phyloP scores from a whole-genome alignment of 2,888 invertebrate genomes.

The Diarsia dahlii region DNA sequence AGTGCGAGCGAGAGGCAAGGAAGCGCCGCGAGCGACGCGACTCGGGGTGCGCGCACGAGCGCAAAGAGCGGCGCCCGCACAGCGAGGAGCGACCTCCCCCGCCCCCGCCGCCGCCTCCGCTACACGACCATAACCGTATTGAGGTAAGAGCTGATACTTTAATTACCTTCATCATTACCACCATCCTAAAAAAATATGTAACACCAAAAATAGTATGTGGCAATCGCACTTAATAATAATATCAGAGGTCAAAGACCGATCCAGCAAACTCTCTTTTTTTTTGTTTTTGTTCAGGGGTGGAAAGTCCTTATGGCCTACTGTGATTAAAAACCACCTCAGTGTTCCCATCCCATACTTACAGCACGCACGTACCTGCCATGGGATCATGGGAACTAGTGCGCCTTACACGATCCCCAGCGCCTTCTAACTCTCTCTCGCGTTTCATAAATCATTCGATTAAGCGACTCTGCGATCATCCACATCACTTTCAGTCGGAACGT shows the following conservation, averaged over 20 bases:
- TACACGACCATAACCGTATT: constrained; percentile 86
- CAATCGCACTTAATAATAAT: neutral
- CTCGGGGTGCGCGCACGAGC: constrained; percentile 89
- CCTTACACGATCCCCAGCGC: no score
- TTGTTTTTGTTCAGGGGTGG: no score
- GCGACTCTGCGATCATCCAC: neutral
- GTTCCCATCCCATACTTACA: no score
- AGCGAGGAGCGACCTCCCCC: constrained; percentile 87
- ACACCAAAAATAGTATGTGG: neutral
- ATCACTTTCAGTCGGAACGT: constrained; percentile 82
- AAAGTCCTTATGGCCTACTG: no score
- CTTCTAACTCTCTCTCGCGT: neutral
- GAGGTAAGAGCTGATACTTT: constrained; percentile 75
- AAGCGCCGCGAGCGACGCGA: constrained; percentile 92
- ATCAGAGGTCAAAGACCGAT: neutral
- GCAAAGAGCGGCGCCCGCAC: constrained; percentile 87
- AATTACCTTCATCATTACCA: neutral
- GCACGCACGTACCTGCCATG: no score
- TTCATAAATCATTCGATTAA: neutral
- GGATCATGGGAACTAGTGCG: no score
- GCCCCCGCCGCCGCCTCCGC: constrained; percentile 85
- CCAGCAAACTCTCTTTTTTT: neutral
- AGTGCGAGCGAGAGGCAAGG: constrained; percentile 91
- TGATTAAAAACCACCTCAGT: no score
- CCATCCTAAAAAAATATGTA: neutral